Percentiles rank a stretch among this genome's conserved stretches.
phyloP scores from a whole-genome alignment of 2,113 vertebrate genomes.

The Macroglossus sobrinus region DNA sequence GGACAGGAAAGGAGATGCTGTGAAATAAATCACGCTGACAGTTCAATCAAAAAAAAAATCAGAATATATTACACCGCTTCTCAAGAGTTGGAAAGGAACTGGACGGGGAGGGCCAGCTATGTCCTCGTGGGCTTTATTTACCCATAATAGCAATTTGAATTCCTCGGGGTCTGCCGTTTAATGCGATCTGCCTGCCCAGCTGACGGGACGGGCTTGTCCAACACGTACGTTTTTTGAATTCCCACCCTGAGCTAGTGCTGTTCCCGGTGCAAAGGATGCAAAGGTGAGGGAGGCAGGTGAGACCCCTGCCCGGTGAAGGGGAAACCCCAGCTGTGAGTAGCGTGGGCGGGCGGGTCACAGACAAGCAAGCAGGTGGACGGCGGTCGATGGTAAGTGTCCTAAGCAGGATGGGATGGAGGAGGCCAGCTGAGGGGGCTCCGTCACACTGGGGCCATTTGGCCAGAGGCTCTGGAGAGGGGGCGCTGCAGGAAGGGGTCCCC shows the following conservation, averaged over 20 bases:
- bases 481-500: background rate
- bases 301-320: background rate
- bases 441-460: background rate
- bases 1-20: slow-evolving; percentile 54
- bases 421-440: background rate
- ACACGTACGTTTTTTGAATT: background rate
- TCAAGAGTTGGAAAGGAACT: slow-evolving; percentile 60
- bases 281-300: background rate
- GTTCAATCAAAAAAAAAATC: slow-evolving; percentile 74
- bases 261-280: background rate
- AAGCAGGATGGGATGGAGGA: no score
- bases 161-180: background rate
- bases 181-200: slow-evolving; percentile 35
- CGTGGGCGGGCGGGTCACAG: background rate
- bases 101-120: slow-evolving; percentile 61
- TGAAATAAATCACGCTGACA: slow-evolving; percentile 75
- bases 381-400: no score
- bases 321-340: background rate
- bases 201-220: background rate
- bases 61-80: slow-evolving; percentile 72
- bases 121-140: slow-evolving; percentile 54
- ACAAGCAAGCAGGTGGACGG: rapidly evolving
- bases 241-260: background rate
- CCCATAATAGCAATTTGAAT: slow-evolving; percentile 39
- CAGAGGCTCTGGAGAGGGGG: background rate